Evolutionary conservation across 1,140 invertebrate species (phyloP), one percentile per base, ranked within the genome.

Genomic region (Teleopsis dalmanni): DNA sequence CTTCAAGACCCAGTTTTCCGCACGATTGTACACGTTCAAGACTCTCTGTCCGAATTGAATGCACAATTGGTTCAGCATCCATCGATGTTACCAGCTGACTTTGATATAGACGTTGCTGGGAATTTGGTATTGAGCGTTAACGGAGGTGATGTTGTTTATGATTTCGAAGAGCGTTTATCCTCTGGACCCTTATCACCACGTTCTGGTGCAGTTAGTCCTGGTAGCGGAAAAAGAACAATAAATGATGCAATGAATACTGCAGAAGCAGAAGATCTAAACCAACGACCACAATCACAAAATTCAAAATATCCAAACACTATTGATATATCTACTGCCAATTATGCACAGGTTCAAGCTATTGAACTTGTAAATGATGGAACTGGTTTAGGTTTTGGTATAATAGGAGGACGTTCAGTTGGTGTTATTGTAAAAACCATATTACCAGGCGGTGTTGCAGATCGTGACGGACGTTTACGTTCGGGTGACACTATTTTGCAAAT

Each of bases 401-500:
- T 98, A 62, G 95, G 95, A 16, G 95, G 94, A 22, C 80, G 91
- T 53, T 95, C 89, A 54, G 95, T 93, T 50, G 95, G 95, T 16
- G 95, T 98, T 29, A 93, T 98, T 50, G 92, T 98, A 1, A 98
- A 98, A 70, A 97, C 94, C 10, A 96, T 98, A 53, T 74, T 98
- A 34, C 89, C 91, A 2, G 94, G 92, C 10, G 93, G 92, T 49
- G 91, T 96, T 4, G 93, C 95, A 19, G 92, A 97, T 74, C 81
- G 89, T 73, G 93, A 97, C 76, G 90, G 89, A 38, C 80, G 92
- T 36, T 76, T 98, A 25, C 87, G 89, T 59, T 93, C 91, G 63
- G 94, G 94, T 14, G 95, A 98, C 75, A 93, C 97, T 70, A 94
- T 98, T 58, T 75, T 98, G 35, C 93, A 97, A 76, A 97, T 98